Evolutionary conservation across 2,797 vertebrate species (phyloP).

Genomic region (Lutjanus argentimaculatus): DNA sequence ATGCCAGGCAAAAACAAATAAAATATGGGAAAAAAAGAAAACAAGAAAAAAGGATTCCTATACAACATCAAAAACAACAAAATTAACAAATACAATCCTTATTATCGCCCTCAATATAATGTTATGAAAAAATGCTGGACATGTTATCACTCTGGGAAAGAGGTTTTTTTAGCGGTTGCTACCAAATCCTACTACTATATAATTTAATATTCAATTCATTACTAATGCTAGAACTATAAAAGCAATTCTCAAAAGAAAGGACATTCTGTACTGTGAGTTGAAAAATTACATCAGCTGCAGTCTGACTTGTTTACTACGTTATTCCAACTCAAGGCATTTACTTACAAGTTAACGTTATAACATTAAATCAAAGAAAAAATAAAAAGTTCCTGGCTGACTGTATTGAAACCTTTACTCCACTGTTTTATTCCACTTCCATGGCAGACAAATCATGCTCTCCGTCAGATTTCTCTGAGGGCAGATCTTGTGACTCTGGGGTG

Average conservation of each 20-base stretch:
- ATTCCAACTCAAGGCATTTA: slow-evolving; percentile 52
- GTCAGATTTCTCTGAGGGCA: slow-evolving; percentile 77
- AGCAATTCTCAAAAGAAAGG: slow-evolving; percentile 59
- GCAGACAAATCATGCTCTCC: slow-evolving; percentile 89
- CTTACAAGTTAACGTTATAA: slow-evolving; percentile 41
- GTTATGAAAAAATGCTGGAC: slow-evolving; percentile 22
- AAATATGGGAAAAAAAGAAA: slow-evolving; percentile 50
- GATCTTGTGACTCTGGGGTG: slow-evolving; percentile 69
- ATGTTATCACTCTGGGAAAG: slow-evolving; percentile 40
- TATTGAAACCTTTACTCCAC: slow-evolving; percentile 18
- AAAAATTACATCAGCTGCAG: slow-evolving; percentile 33
- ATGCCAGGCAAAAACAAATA: slow-evolving; percentile 49
- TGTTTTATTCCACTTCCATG: slow-evolving; percentile 91
- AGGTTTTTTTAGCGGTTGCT: slow-evolving; percentile 8
- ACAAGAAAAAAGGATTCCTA: slow-evolving; percentile 25
- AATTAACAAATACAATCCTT: not conserved
- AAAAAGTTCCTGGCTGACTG: slow-evolving; percentile 32
- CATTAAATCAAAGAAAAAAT: slow-evolving; percentile 40
- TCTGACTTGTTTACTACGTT: slow-evolving; percentile 22
- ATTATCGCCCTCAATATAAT: not conserved
- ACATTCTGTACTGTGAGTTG: slow-evolving; percentile 40
- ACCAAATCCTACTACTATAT: slow-evolving; percentile 34
- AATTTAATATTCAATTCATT: slow-evolving; percentile 37
- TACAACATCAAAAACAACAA: slow-evolving; percentile 28
- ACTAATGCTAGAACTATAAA: slow-evolving; percentile 61